phyloP scores from a whole-genome alignment of 2,797 vertebrate genomes.

The Petrocephalus schoutedeni region DNA sequence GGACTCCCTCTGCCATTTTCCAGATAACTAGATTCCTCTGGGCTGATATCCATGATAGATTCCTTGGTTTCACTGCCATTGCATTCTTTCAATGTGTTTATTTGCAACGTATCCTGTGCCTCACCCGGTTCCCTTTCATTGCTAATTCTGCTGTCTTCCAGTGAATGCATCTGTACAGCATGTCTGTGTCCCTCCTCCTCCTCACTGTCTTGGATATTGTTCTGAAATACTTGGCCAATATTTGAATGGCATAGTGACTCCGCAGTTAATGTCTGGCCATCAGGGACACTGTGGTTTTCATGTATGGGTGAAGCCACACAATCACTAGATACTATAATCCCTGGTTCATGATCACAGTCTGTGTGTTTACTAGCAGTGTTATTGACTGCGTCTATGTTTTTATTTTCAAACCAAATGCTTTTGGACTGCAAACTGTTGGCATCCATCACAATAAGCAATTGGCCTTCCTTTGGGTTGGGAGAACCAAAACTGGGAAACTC shows the following conservation, averaged over 20 bases:
- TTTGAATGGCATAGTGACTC: not conserved
- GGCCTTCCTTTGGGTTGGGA: not conserved
- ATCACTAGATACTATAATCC: conserved; percentile 24
- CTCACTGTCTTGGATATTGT: not conserved
- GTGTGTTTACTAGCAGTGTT: conserved; percentile 44
- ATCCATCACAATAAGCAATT: not conserved
- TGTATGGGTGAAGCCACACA: conserved; percentile 12
- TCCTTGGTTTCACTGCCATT: not conserved
- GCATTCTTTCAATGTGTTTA: not conserved
- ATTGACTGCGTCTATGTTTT: conserved; percentile 59
- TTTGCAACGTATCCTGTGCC: not conserved
- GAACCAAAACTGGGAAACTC: not conserved
- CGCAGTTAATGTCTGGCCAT: conserved; percentile 17
- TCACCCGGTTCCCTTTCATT: not conserved
- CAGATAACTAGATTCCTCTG: not conserved
- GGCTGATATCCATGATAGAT: not conserved
- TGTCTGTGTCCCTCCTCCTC: not conserved
- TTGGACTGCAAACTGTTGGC: not conserved
- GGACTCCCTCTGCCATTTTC: not conserved
- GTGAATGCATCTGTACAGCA: conserved; percentile 3
- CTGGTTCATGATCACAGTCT: conserved; percentile 27
- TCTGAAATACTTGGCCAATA: not conserved
- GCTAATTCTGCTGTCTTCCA: not conserved
- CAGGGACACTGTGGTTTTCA: not conserved
- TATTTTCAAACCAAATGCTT: conserved; percentile 35